phyloP scores from a whole-genome alignment of 2,888 invertebrate species.

The Sphaeridia pumilis region DNA sequence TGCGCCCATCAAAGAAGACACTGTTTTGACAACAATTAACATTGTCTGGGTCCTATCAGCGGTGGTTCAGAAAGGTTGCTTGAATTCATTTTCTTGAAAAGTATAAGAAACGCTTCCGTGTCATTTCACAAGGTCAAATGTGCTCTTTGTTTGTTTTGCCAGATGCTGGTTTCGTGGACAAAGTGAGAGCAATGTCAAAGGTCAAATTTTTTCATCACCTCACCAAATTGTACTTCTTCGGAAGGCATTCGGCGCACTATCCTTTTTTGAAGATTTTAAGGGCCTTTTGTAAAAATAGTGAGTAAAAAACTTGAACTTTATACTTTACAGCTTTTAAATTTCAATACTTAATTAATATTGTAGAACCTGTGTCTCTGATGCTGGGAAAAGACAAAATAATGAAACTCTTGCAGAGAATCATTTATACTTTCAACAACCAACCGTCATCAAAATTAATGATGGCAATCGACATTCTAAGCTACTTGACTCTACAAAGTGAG shows the following conservation, averaged over 20 bases:
- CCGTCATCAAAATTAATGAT: constrained; percentile 52
- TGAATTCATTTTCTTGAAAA: too few species aligned
- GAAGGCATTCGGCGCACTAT: constrained; percentile 22
- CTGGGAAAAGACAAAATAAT: constrained; percentile 51
- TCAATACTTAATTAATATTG: too few species aligned
- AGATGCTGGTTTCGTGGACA: constrained; percentile 52
- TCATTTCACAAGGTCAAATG: too few species aligned
- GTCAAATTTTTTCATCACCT: constrained; percentile 52
- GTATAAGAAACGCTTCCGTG: too few species aligned
- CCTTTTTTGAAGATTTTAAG: constrained; percentile 32
- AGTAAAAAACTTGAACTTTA: too few species aligned
- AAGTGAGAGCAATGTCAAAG: constrained; percentile 51
- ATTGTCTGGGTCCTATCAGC: constrained; percentile 28
- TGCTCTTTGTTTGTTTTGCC: constrained; percentile 19
- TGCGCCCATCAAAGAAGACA: not conserved
- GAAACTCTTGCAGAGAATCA: constrained; percentile 49
- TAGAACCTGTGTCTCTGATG: constrained; percentile 41
- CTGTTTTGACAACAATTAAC: constrained; percentile 8
- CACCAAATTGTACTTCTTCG: constrained; percentile 45
- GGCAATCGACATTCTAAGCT: constrained; percentile 54
- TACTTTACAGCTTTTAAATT: too few species aligned
- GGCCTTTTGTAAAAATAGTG: constrained; percentile 26
- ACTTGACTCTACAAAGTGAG: constrained; percentile 57
- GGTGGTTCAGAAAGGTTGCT: constrained; percentile 26
- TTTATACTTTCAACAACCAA: constrained; percentile 41